Percentiles rank a stretch among this genome's conserved stretches.
Conservation (phyloP, 2,113 vertebrate species). For the Seriola quinqueradiata region DNA sequence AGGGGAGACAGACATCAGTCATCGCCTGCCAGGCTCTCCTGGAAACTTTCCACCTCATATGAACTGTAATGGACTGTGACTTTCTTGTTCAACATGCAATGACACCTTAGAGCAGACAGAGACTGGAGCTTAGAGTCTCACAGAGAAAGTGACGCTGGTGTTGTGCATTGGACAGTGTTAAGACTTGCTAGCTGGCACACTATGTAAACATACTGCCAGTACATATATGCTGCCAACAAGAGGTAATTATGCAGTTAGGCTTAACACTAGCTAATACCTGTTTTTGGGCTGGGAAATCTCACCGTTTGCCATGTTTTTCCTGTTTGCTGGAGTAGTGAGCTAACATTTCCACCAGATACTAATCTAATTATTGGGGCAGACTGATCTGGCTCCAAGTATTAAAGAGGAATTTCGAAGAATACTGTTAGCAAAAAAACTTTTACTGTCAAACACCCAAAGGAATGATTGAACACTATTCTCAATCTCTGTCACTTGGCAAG, state of each 20-base stretch:
- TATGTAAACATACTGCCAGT: slow-evolving; percentile 41
- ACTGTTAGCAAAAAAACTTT: slow-evolving; percentile 32
- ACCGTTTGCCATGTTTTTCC: slow-evolving; percentile 24
- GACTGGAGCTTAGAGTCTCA: slow-evolving; percentile 37
- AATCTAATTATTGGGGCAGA: slow-evolving; percentile 28
- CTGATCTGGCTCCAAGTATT: slow-evolving; percentile 24
- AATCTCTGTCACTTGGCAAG: slow-evolving; percentile 36
- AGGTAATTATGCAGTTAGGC: slow-evolving; percentile 46
- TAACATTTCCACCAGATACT: slow-evolving; percentile 13
- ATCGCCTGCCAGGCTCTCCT: slow-evolving; percentile 63
- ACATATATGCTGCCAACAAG: slow-evolving; percentile 51
- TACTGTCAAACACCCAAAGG: slow-evolving; percentile 23
- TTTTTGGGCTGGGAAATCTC: slow-evolving; percentile 30
- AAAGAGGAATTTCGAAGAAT: slow-evolving; percentile 16
- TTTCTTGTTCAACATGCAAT: slow-evolving; percentile 66
- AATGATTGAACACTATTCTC: slow-evolving; percentile 24
- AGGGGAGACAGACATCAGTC: slow-evolving; percentile 68
- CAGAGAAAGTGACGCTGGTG: slow-evolving; percentile 48
- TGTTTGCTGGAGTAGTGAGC: slow-evolving; percentile 29
- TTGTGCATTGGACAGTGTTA: slow-evolving; percentile 48
- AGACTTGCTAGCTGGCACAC: slow-evolving; percentile 41
- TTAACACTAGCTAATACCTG: slow-evolving; percentile 51
- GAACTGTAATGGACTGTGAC: slow-evolving; percentile 74
- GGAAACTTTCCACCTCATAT: slow-evolving; percentile 75
- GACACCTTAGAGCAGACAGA: slow-evolving; percentile 56